Conservation (phyloP, 2,888 invertebrate genomes). For the Parnassius apollo region DNA sequence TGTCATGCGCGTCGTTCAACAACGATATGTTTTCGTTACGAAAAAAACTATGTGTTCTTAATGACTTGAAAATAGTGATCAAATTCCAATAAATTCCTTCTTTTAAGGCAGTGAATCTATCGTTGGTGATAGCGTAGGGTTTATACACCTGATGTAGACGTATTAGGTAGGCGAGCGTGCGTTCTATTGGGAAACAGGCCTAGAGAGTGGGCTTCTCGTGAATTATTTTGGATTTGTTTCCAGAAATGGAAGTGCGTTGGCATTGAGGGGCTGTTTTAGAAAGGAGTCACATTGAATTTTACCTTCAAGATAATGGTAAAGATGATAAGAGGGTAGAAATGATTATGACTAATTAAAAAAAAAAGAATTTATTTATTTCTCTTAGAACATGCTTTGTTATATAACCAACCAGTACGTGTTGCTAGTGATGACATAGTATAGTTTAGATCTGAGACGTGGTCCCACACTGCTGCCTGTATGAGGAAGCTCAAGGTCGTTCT, state of each 20-base stretch:
- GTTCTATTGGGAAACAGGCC: constrained; percentile 44
- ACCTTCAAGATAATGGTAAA: no score
- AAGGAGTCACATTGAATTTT: no score
- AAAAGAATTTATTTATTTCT: no score
- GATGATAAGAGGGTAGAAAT: no score
- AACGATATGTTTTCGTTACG: constrained; percentile 23
- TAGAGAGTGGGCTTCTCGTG: constrained; percentile 20
- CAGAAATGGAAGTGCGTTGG: constrained; percentile 24
- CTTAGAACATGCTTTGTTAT: no score
- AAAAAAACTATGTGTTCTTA: constrained; percentile 28
- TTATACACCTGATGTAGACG: constrained; percentile 65
- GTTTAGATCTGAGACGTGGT: no score
- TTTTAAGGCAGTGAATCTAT: constrained; percentile 16
- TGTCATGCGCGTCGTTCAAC: constrained; percentile 40
- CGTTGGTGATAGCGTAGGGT: constrained; percentile 41
- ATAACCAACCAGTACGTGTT: no score
- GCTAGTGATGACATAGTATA: no score
- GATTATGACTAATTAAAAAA: no score
- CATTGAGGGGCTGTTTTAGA: constrained; percentile 16
- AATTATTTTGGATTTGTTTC: constrained; percentile 21
- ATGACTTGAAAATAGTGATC: constrained; percentile 22
- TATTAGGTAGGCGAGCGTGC: constrained; percentile 64
- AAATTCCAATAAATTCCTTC: constrained; percentile 20
- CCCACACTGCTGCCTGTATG: no score
- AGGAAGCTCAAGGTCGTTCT: no score